phyloP scores from a whole-genome alignment of 2,888 invertebrate genomes.

The Andrena minutula region DNA sequence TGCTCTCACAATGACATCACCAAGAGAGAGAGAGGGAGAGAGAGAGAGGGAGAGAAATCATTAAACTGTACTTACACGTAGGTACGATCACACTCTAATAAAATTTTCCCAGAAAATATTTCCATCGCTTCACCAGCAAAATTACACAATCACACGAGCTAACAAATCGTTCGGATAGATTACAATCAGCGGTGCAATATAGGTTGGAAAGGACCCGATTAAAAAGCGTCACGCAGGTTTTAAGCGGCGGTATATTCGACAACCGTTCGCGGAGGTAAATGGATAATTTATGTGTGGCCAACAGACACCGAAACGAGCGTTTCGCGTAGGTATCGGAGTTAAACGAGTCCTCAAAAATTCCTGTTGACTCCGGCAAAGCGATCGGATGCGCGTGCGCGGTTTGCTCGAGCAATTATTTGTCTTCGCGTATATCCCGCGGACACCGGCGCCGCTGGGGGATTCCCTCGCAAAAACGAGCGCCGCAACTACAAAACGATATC shows the following conservation, averaged over 20 bases:
- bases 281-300: conserved; percentile 5
- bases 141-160: too few species aligned
- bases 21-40: too few species aligned
- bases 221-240: too few species aligned
- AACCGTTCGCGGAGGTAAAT: neutral
- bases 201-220: neutral
- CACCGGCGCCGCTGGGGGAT: neutral
- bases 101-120: too few species aligned
- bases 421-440: neutral
- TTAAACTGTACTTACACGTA: too few species aligned
- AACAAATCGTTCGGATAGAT: too few species aligned
- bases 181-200: neutral
- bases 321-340: neutral
- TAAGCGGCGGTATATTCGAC: neutral
- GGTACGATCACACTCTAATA: too few species aligned
- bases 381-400: neutral
- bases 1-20: too few species aligned
- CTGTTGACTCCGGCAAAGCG: neutral
- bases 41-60: too few species aligned
- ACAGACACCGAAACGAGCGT: neutral
- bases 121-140: too few species aligned
- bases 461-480: conserved; percentile 11
- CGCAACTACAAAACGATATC: conserved; percentile 11
- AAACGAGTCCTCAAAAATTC: neutral
- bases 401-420: conserved; percentile 3